Evolutionary conservation across 64 coral and sea anemone species (phyloP).

Genomic region (Pocillopora verrucosa): DNA sequence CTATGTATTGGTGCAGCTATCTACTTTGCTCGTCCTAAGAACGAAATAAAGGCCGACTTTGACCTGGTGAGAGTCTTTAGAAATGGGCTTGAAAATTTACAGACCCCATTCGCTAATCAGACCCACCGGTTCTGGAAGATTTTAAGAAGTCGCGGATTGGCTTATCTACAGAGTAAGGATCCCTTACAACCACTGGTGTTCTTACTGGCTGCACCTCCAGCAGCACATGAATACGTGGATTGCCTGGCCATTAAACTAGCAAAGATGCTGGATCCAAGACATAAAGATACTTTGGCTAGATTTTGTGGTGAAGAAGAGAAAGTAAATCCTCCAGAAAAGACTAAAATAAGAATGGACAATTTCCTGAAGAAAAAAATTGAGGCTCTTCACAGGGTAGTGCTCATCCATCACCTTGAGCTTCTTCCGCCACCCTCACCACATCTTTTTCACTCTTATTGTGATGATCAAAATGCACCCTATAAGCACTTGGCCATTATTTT

Average conservation of each 20-base stretch:
- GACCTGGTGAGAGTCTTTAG: constrained; percentile 36
- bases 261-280: constrained; percentile 25
- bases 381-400: constrained; percentile 40
- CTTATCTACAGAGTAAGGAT: constrained; percentile 31
- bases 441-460: constrained; percentile 76
- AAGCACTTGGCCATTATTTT: constrained; percentile 77
- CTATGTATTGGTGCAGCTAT: neutral
- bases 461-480: constrained; percentile 73
- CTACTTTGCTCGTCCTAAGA: neutral
- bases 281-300: constrained; percentile 1
- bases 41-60: neutral
- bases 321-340: neutral
- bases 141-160: constrained; percentile 49
- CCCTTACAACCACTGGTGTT: constrained; percentile 73
- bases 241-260: constrained; percentile 81
- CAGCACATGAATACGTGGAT: constrained; percentile 35
- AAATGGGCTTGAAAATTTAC: constrained; percentile 34
- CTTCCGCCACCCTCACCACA: constrained; percentile 75
- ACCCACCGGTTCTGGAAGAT: constrained; percentile 57
- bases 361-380: constrained; percentile 31
- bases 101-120: constrained; percentile 54
- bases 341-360: constrained; percentile 57
- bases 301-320: constrained; percentile 34
- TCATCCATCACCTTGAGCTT: constrained; percentile 63
- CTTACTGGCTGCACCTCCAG: constrained; percentile 54